A percentile compares a stretch with the other conserved stretches of the same genome.
Conservation (phyloP, 2,888 invertebrate genomes). For the Anthophora plumipes region DNA sequence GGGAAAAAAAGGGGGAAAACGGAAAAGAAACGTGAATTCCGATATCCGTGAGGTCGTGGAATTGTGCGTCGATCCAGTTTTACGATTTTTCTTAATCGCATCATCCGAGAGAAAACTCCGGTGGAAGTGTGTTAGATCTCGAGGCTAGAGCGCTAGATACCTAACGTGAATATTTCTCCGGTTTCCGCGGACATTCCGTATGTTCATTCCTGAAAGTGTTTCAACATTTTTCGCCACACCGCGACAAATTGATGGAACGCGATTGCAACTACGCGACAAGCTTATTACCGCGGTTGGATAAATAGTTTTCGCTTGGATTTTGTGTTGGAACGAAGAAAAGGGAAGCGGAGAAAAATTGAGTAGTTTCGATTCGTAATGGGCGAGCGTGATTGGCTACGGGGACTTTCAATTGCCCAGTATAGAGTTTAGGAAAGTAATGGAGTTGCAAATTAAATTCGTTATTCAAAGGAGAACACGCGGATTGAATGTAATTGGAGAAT, state of each 20-base stretch:
- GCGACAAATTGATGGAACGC: constrained; percentile 24
- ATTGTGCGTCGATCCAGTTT: constrained; percentile 28
- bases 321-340: too few relatives aligned
- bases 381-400: not conserved
- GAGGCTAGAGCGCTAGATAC: not conserved
- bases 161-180: constrained; percentile 26
- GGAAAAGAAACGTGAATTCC: not conserved
- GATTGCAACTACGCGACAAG: not conserved
- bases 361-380: not conserved
- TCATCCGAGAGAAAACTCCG: constrained; percentile 31
- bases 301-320: not conserved
- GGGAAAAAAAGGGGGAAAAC: not conserved
- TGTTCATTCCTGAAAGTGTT: constrained; percentile 27
- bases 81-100: constrained; percentile 31
- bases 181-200: constrained; percentile 25
- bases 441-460: not conserved
- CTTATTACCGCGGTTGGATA: not conserved
- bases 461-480: not conserved
- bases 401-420: not conserved
- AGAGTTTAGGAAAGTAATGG: not conserved
- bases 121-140: constrained; percentile 44
- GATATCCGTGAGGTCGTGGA: not conserved
- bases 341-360: not conserved
- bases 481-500: not conserved
- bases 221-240: constrained; percentile 24